phyloP scores from a whole-genome alignment of 2,113 vertebrate species.

The Pterocles burchelli region DNA sequence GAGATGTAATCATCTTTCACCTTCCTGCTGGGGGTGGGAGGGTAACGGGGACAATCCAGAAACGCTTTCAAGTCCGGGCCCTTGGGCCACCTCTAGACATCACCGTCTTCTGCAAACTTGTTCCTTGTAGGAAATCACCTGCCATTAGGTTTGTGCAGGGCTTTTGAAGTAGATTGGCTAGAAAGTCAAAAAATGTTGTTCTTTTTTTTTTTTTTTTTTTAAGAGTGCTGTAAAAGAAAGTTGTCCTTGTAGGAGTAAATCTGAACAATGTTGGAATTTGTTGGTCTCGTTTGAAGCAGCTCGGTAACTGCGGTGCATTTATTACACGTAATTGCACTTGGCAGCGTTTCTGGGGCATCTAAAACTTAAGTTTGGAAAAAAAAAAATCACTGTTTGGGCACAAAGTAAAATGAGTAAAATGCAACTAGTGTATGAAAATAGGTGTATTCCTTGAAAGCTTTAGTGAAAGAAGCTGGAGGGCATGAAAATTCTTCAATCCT shows the following conservation, averaged over 20 bases:
- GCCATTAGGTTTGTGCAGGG: not conserved
- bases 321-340: not conserved
- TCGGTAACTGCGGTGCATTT: not conserved
- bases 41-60: not conserved
- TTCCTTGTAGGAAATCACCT: not conserved
- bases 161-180: conserved; percentile 53
- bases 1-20: conserved; percentile 77
- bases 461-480: not conserved
- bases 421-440: not conserved
- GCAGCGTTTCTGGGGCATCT: not conserved
- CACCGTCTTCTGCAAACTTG: not conserved
- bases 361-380: not conserved
- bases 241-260: not conserved
- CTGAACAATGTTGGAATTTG: not conserved
- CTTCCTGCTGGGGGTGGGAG: conserved; percentile 54
- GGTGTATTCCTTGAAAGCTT: not conserved
- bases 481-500: not conserved
- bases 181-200: not conserved
- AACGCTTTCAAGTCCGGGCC: conserved; percentile 19
- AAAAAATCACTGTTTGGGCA: not conserved
- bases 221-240: not conserved
- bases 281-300: not conserved
- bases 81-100: conserved; percentile 21
- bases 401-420: not conserved
- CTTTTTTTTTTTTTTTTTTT: not conserved